These are phyloP conservation scores for Phrynosoma platyrhinos DNA, from an alignment of 2,113 vertebrate genomes.

Conservation along the genomic window DNA sequence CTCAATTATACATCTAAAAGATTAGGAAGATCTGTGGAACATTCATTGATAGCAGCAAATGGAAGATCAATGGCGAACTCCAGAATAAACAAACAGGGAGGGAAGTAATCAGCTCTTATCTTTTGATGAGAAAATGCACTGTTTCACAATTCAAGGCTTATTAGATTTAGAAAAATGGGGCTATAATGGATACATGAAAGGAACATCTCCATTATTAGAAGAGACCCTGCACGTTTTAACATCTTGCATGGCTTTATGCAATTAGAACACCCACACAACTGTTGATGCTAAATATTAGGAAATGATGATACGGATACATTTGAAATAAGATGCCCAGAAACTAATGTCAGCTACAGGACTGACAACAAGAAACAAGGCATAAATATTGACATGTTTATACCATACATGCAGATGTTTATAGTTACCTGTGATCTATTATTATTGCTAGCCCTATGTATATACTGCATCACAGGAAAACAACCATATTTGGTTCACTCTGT, in stretches of 20 bases:
- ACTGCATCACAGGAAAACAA: neutral
- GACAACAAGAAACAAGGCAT: neutral
- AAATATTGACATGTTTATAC: neutral
- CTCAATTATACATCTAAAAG: conserved; percentile 4
- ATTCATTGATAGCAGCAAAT: neutral
- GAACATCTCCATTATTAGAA: neutral
- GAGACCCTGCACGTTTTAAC: neutral
- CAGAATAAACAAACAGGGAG: neutral
- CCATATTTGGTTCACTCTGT: neutral
- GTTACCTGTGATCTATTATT: neutral
- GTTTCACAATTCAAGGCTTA: neutral
- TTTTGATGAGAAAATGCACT: neutral
- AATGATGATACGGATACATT: neutral
- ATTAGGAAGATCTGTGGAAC: neutral
- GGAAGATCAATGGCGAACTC: conserved; percentile 4
- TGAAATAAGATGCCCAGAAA: neutral
- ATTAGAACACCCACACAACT: neutral
- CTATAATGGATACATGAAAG: conserved; percentile 12
- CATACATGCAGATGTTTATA: neutral
- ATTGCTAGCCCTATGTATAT: neutral
- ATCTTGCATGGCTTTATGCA: neutral
- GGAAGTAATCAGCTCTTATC: neutral
- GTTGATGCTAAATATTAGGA: neutral
- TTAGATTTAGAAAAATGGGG: conserved; percentile 6
- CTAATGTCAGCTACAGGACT: neutral